Evolutionary conservation across 2,888 invertebrate species (phyloP), one percentile per base, ranked within the genome.

Genomic region (Macrosoma leucophasiata): DNA sequence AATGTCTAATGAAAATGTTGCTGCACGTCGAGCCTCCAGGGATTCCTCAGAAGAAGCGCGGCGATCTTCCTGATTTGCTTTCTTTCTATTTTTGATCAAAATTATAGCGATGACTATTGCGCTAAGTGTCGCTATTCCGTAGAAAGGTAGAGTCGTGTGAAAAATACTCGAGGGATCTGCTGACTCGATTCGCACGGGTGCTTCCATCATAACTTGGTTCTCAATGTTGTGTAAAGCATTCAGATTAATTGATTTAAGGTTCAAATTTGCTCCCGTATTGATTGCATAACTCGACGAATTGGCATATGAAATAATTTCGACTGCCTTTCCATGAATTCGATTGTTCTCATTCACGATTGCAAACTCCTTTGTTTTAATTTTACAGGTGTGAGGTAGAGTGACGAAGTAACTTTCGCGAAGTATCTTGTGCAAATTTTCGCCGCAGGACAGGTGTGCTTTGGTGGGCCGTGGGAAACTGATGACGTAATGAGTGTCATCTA

Each of bases 401-500:
- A 19, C 39, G 7, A 40, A 18, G 29, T 13, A 38, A 10, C 36
- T 36, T 13, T 30, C 29, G 13, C 33, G 6, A 3, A 40, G 11
- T 1, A 26, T 13, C 7, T 24, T 21, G 25, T 33, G 23, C 6
- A 29, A 20, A 27, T 40, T 27, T 11, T 36, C 26, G 3, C 10
- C 26, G 18, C 35, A 37, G 13, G 15, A 26, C 10, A 23, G 15
- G 13, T 36, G 25, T 15, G 36, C 24, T 23, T 33, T 36, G 3
- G 33, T 41, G 17, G 21, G 21, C 11, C 11, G 19, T 3, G 30
- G 40, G 13, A 36, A 33, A 1, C 30, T 20, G n/a, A 41, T 30
- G 6, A 36, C 19, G 24, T 35, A 41, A 19, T 41, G 36, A 15
- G 33, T 29, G 13, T 29, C 14, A 12, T 41, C 35, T 3, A 41